Base-by-base conservation (phyloP, 2,797 vertebrate species). In the Nyctalus aviator region DNA sequence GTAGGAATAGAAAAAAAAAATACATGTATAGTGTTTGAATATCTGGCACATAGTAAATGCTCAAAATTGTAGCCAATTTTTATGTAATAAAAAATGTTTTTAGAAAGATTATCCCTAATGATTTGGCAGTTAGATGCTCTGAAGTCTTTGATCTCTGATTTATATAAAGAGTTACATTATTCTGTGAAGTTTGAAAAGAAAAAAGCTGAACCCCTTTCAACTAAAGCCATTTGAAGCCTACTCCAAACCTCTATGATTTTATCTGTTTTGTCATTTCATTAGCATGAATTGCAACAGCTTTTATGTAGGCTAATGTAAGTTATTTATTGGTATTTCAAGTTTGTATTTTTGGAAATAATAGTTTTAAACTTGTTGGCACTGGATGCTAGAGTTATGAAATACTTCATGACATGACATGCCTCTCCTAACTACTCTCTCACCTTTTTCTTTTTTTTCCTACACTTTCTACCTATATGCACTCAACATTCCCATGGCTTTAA, bases 71-170 rank as follows among this genome's bases (percentile, higher is more conserved):
- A 71, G 76, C n/a, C 37, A 71, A 59, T 59, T 46, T 46, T 91
- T 84, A 68, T 27, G 21, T 68, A 66, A 91, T 27, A 55, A 91
- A 75, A 48, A 35, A 48, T 32, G 6, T 21, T 77, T 84, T 84
- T 77, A 41, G 64, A 62, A 86, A 86, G 73, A 81, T 66, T 62
- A 55, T 87, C 23, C 75, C n/a, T 66, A 48, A 68, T 79, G 32
- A 55, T 66, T 90, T 79, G 75, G 68, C 46, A 66, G 10, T 71
- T 69, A 88, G 50, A 21, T 75, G 27, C n/a, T 85, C 18, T 66
- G 68, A 57, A 79, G 48, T 59, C 82, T 91, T 81, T 86, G 48
- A 79, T 81, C 27, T 90, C 83, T 90, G 48, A 66, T 48, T 81
- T 46, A 37, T 21, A 79, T 37, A 48, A 87, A 68, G 27, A 87